Conservation (phyloP, 35 echinoderm and acorn worm genomes). For the Holothuria glaberrima region DNA sequence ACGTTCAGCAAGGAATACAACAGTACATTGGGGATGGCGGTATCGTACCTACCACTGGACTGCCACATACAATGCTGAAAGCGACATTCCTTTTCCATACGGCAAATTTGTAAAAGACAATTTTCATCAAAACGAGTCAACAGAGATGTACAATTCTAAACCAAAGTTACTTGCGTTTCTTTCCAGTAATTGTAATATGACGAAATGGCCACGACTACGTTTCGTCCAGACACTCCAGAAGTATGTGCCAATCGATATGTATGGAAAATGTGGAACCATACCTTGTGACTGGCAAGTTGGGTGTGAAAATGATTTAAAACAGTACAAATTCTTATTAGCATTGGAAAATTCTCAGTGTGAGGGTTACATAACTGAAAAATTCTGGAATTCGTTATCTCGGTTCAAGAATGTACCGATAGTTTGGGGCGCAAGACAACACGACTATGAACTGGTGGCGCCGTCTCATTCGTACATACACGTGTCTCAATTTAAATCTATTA, state of each 20-base stretch:
- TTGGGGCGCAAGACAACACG: constrained; percentile 38
- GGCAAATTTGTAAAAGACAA: constrained; percentile 38
- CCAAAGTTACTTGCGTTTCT: constrained; percentile 35
- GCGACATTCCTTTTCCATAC: constrained; percentile 48
- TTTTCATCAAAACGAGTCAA: constrained; percentile 13
- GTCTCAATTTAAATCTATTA: constrained; percentile 26
- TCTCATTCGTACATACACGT: constrained; percentile 43
- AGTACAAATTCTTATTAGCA: constrained; percentile 50
- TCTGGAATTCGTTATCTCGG: constrained; percentile 38
- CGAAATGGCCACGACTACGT: constrained; percentile 49
- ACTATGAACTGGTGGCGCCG: constrained; percentile 43
- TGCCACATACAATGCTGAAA: constrained; percentile 41
- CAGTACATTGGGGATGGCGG: constrained; percentile 8
- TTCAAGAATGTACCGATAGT: constrained; percentile 47
- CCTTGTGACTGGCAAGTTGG: constrained; percentile 9
- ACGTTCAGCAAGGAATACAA: constrained; percentile 51
- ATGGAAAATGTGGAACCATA: constrained; percentile 56
- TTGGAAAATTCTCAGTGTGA: constrained; percentile 55
- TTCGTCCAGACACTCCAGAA: constrained; percentile 30
- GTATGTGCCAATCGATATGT: constrained; percentile 41
- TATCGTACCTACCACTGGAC: constrained; percentile 54
- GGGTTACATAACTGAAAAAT: constrained; percentile 54
- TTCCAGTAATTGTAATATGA: constrained; percentile 56
- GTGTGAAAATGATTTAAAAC: constrained; percentile 23
- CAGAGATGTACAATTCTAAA: constrained; percentile 19